These are phyloP conservation scores for Synanthedon formicaeformis DNA, from an alignment of 2,888 invertebrate species.

Conservation along the genomic window DNA sequence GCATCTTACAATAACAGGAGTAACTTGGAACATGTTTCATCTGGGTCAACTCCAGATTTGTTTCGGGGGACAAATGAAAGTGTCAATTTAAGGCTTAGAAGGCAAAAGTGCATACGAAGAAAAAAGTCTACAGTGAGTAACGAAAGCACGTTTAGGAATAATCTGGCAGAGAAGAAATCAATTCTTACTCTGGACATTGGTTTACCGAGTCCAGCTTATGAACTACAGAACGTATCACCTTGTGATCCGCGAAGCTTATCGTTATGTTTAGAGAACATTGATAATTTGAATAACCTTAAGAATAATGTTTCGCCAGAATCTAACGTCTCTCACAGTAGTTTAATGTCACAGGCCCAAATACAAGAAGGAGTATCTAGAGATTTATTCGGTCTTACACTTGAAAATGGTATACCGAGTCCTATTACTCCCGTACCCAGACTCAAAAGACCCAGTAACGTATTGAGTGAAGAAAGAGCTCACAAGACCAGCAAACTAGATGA, in stretches of 20 bases:
- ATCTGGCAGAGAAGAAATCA: conserved; percentile 27
- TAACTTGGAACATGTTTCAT: conserved; percentile 30
- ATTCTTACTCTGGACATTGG: conserved; percentile 53
- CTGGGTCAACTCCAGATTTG: conserved; percentile 54
- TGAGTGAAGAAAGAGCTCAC: conserved; percentile 56
- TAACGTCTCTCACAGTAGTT: conserved; percentile 54
- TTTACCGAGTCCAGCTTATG: conserved; percentile 52
- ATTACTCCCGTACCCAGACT: conserved; percentile 55
- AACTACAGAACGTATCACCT: conserved; percentile 41
- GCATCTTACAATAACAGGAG: conserved; percentile 23
- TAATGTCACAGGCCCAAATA: conserved; percentile 35
- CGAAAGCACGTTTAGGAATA: conserved; percentile 41
- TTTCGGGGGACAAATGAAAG: conserved; percentile 30
- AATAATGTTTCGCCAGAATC: conserved; percentile 33
- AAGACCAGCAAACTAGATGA: conserved; percentile 66
- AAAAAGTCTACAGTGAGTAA: conserved; percentile 60
- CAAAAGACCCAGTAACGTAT: conserved; percentile 48
- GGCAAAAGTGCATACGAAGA: conserved; percentile 71
- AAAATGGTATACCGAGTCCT: conserved; percentile 66
- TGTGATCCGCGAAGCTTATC: conserved; percentile 41
- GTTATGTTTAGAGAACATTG: conserved; percentile 16
- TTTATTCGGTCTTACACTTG: conserved; percentile 54
- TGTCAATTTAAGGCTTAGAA: conserved; percentile 49
- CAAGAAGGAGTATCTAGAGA: conserved; percentile 42
- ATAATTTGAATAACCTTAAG: conserved; percentile 15